A percentile compares a stretch with the other conserved stretches of the same genome.
These are phyloP conservation scores for Monopis laevigella DNA, from an alignment of 2,888 invertebrate species.

Conservation along the genomic window DNA sequence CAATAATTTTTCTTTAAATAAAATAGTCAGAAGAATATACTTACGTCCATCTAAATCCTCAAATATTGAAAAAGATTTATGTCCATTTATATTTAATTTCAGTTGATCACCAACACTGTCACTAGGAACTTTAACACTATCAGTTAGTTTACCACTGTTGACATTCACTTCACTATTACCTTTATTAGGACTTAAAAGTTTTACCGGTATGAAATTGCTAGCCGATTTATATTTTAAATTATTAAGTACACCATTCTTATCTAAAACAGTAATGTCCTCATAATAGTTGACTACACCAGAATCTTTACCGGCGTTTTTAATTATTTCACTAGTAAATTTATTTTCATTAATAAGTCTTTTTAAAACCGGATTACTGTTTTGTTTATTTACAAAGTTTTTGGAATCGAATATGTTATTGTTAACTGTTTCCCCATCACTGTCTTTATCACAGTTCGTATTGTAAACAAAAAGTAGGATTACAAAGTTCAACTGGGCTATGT, in stretches of 20 bases:
- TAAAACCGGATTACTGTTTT: conserved; percentile 26
- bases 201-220: conserved; percentile 6
- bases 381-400: conserved; percentile 32
- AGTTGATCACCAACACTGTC: conserved; percentile 15
- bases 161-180: conserved; percentile 20
- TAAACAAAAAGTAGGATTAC: too few species aligned
- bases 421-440: conserved; percentile 26
- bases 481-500: too few species aligned
- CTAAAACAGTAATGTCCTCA: conserved; percentile 49
- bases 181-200: conserved; percentile 14
- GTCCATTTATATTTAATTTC: conserved; percentile 20
- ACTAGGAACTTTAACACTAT: conserved; percentile 17
- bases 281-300: conserved; percentile 37
- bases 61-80: conserved; percentile 68
- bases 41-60: conserved; percentile 76
- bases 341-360: conserved; percentile 33
- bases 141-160: conserved; percentile 10
- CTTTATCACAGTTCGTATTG: too few species aligned
- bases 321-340: conserved; percentile 30
- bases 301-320: conserved; percentile 31
- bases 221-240: conserved; percentile 46
- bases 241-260: conserved; percentile 39
- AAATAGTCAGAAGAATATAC: conserved; percentile 1
- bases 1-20: too few species aligned
- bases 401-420: conserved; percentile 32